A percentile compares a stretch with the other conserved stretches of the same genome.
Conservation (phyloP, 35 echinoderm and acorn worm species). For the Amphiura filiformis region DNA sequence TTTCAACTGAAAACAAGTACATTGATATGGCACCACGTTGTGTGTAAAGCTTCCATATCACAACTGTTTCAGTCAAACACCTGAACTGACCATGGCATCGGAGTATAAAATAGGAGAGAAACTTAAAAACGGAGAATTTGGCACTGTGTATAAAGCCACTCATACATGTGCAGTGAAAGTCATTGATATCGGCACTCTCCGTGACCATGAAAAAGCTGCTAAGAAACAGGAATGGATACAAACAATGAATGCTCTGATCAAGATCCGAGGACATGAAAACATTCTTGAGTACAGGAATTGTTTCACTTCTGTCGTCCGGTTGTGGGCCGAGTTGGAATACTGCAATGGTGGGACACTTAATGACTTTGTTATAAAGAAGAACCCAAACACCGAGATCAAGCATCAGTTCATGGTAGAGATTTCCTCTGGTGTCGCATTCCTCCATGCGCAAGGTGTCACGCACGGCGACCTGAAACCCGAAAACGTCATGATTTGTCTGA, state of each 20-base stretch:
- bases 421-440: neutral
- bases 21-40: too few relatives aligned
- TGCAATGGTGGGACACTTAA: too few relatives aligned
- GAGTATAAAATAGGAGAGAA: neutral
- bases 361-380: neutral
- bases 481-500: neutral
- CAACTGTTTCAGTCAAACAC: too few relatives aligned
- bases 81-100: neutral
- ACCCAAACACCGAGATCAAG: neutral
- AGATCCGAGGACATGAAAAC: neutral
- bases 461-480: neutral
- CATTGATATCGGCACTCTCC: neutral
- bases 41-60: too few relatives aligned
- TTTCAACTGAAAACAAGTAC: too few relatives aligned
- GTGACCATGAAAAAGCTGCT: neutral
- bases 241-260: neutral
- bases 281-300: neutral
- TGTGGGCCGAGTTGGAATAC: too few relatives aligned
- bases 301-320: neutral
- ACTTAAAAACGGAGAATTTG: neutral
- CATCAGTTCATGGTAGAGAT: neutral
- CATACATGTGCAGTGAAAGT: neutral
- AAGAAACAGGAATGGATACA: neutral
- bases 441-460: neutral
- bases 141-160: neutral